Conservation (phyloP, 2,797 vertebrate species). For the Channallabes apus region DNA sequence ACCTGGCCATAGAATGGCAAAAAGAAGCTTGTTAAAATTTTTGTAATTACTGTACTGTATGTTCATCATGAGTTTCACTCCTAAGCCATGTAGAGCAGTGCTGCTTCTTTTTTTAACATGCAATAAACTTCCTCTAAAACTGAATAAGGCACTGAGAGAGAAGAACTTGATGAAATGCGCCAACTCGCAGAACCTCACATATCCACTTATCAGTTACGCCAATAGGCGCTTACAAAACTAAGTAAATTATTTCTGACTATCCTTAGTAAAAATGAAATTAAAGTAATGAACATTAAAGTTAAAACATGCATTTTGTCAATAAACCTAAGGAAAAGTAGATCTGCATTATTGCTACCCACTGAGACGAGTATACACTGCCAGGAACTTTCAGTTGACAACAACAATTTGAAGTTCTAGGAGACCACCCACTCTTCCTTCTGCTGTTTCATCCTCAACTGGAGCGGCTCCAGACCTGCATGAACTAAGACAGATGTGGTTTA, state of each 20-base stretch:
- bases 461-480: slow-evolving; percentile 12
- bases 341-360: slow-evolving; percentile 15
- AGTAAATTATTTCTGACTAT: not conserved
- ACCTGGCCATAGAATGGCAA: slow-evolving; percentile 54
- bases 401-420: slow-evolving; percentile 57
- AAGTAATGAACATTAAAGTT: not conserved
- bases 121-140: slow-evolving; percentile 55
- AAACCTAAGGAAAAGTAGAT: not conserved
- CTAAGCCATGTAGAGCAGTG: slow-evolving; percentile 56
- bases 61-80: slow-evolving; percentile 58
- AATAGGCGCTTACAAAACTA: not conserved
- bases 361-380: not conserved
- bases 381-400: slow-evolving; percentile 56
- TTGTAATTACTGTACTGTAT: slow-evolving; percentile 59
- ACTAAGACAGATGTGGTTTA: slow-evolving; percentile 23
- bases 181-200: slow-evolving; percentile 5
- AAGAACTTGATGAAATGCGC: not conserved
- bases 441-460: slow-evolving; percentile 32
- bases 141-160: slow-evolving; percentile 39
- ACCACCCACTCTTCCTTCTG: slow-evolving; percentile 69
- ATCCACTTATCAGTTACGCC: not conserved
- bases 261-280: not conserved
- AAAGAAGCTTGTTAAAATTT: slow-evolving; percentile 58
- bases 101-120: slow-evolving; percentile 42
- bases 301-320: slow-evolving; percentile 8